Percentiles rank a stretch among this genome's conserved stretches.
phyloP scores from a whole-genome alignment of 2,888 invertebrate species.

The Epiblema foenella region DNA sequence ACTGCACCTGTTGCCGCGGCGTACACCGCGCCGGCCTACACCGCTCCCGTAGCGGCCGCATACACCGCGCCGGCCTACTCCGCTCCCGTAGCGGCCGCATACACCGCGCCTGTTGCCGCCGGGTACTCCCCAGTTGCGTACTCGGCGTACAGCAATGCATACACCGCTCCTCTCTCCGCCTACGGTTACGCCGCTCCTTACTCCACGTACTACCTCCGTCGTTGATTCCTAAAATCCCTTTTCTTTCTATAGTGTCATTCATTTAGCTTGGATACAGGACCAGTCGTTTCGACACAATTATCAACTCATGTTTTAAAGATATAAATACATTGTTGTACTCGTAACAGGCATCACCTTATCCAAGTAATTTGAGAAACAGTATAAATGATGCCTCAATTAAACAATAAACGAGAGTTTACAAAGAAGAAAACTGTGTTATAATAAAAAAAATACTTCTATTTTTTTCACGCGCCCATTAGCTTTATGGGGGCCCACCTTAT shows the following conservation, averaged over 20 bases:
- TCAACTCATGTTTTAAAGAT: too few relatives aligned
- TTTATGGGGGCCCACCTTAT: too few relatives aligned
- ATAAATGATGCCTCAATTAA: conserved; percentile 1
- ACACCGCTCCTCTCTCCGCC: conserved; percentile 53
- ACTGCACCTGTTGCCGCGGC: conserved; percentile 60
- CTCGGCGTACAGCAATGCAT: conserved; percentile 63
- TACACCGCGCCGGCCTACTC: conserved; percentile 54
- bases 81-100: conserved; percentile 53
- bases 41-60: conserved; percentile 55
- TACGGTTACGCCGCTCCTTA: conserved; percentile 55
- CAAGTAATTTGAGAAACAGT: not conserved
- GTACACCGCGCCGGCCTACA: conserved; percentile 52
- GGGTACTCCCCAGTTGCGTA: conserved; percentile 69
- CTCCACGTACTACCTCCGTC: conserved; percentile 51
- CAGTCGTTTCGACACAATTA: too few relatives aligned
- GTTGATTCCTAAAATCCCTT: conserved; percentile 29
- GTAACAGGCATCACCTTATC: too few relatives aligned
- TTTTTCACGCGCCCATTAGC: too few relatives aligned
- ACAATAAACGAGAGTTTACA: conserved; percentile 21
- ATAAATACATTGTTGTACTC: too few relatives aligned
- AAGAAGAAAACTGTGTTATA: not conserved
- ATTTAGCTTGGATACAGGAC: not conserved
- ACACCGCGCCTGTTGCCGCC: conserved; percentile 47
- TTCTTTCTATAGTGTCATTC: not conserved
- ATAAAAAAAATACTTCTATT: too few relatives aligned